A percentile compares a stretch with the other conserved stretches of the same genome.
Evolutionary conservation across 2,113 vertebrate genomes (phyloP).

Genomic region (Harpagus bidentatus): DNA sequence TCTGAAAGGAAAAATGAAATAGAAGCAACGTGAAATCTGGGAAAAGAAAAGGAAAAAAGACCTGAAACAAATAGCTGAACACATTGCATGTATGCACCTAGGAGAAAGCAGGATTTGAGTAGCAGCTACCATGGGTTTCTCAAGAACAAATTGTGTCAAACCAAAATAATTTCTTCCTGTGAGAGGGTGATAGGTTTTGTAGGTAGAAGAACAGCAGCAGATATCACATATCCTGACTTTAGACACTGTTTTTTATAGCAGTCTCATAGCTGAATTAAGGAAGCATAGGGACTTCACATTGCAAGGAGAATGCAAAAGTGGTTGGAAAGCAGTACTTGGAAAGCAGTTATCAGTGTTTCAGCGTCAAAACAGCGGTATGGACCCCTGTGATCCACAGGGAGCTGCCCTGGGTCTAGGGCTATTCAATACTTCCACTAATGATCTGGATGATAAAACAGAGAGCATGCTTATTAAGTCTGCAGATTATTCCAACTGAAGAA

Average conservation of each 20-base stretch:
- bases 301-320: not conserved
- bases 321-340: not conserved
- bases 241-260: not conserved
- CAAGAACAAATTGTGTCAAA: not conserved
- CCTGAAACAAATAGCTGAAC: not conserved
- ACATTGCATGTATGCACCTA: not conserved
- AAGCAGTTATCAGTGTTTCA: not conserved
- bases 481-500: not conserved
- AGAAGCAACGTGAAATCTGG: not conserved
- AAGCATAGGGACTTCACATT: not conserved
- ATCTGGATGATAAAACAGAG: not conserved
- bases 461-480: not conserved
- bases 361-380: not conserved
- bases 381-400: not conserved
- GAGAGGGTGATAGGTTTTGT: not conserved
- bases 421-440: not conserved
- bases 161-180: not conserved
- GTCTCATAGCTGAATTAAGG: not conserved
- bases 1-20: not conserved
- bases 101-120: not conserved
- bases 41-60: not conserved
- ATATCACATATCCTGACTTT: not conserved
- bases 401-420: not conserved
- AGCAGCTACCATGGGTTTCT: not conserved
- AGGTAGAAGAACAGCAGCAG: not conserved